phyloP scores from a whole-genome alignment of 2,113 vertebrate genomes.

The Chloropsis hardwickii region DNA sequence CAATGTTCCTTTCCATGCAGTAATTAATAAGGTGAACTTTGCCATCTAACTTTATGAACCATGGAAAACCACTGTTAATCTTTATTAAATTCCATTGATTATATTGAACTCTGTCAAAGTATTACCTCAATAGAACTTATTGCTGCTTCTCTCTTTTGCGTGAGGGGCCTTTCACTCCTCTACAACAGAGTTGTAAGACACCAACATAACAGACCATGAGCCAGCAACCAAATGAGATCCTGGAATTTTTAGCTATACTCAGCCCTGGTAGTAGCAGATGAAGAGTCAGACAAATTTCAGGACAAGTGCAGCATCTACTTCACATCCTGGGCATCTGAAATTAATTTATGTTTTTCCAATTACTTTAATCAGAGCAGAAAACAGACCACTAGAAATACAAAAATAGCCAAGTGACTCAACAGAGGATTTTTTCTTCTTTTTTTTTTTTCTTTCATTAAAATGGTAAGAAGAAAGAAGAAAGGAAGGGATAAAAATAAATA shows the following conservation, averaged over 20 bases:
- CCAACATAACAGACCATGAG: fast-evolving
- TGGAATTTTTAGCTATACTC: not conserved
- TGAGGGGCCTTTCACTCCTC: not conserved
- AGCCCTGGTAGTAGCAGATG: not conserved
- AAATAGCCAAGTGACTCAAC: not conserved
- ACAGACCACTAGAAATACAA: not conserved
- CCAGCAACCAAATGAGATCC: not conserved
- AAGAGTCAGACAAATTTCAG: not conserved
- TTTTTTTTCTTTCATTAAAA: not conserved
- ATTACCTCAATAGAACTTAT: not conserved
- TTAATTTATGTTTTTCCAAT: not conserved
- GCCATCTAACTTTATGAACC: not conserved
- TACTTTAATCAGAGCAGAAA: not conserved
- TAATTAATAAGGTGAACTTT: not conserved
- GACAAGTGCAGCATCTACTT: not conserved
- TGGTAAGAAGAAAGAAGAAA: not conserved
- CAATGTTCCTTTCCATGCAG: not conserved
- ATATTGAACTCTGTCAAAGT: not conserved
- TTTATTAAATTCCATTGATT: not conserved
- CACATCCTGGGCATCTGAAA: not conserved
- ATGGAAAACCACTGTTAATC: not conserved
- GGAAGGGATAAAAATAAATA: not conserved
- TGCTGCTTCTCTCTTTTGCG: not conserved
- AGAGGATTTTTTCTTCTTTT: not conserved
- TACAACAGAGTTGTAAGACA: not conserved